These are phyloP conservation scores for Leucophenga montana DNA, from an alignment of 2,888 invertebrate genomes.

Conservation along the genomic window DNA sequence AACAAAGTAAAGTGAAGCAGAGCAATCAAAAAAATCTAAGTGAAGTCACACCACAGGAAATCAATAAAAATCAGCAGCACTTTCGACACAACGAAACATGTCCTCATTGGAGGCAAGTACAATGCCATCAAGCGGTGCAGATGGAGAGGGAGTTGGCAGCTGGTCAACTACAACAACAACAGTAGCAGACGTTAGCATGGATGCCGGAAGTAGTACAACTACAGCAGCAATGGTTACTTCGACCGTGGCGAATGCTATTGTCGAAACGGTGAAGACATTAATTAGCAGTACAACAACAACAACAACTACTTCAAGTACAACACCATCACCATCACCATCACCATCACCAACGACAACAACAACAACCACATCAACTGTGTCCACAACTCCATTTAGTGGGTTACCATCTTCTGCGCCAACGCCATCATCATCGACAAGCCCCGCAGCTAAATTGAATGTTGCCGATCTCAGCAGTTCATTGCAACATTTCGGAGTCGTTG, in stretches of 20 bases:
- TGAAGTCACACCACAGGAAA: slow-evolving; percentile 54
- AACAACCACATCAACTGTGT: background rate
- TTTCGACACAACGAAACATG: slow-evolving; percentile 27
- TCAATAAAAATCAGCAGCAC: slow-evolving; percentile 53
- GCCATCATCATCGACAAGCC: slow-evolving; percentile 28
- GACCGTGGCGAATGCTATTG: slow-evolving; percentile 46
- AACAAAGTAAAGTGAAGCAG: slow-evolving; percentile 33
- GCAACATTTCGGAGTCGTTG: slow-evolving; percentile 81
- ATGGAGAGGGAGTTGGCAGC: background rate
- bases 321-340: slow-evolving; percentile 36
- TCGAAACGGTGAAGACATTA: slow-evolving; percentile 56
- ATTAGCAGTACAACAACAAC: slow-evolving; percentile 56
- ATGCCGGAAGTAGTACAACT: background rate
- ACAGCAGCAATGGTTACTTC: slow-evolving; percentile 13
- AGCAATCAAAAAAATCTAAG: slow-evolving; percentile 58
- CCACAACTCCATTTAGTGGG: background rate
- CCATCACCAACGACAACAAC: too few relatives aligned
- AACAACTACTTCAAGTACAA: slow-evolving; percentile 24
- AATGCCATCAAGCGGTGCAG: background rate
- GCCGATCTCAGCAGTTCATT: slow-evolving; percentile 73
- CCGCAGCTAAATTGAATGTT: slow-evolving; percentile 58
- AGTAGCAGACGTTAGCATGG: background rate
- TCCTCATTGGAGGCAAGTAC: background rate
- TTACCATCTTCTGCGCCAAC: background rate
- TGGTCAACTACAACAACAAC: background rate